Evolutionary conservation across 2,113 vertebrate species (phyloP).

Genomic region (Passer montanus): DNA sequence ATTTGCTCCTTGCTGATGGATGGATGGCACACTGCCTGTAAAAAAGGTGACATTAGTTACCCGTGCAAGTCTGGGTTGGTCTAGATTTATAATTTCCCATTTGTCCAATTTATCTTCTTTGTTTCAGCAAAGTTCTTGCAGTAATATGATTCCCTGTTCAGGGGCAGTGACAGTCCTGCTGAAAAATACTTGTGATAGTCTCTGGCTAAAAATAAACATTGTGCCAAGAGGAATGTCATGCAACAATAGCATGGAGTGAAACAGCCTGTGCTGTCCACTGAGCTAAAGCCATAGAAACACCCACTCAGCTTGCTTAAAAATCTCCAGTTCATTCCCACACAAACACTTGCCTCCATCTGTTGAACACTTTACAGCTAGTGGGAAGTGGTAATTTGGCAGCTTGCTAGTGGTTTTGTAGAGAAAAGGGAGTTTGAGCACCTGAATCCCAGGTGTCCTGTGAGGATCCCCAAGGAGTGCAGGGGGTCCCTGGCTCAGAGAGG

Average conservation of each 20-base stretch:
- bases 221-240: slow-evolving; percentile 82
- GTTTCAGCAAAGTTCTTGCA: slow-evolving; percentile 60
- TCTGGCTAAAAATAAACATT: slow-evolving; percentile 90
- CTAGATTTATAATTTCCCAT: slow-evolving; percentile 99
- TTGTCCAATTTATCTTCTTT: slow-evolving; percentile 67
- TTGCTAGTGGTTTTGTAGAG: background rate
- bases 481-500: background rate
- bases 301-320: background rate
- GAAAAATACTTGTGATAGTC: slow-evolving; percentile 80
- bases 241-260: slow-evolving; percentile 78
- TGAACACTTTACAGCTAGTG: background rate
- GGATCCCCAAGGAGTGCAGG: background rate
- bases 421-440: background rate
- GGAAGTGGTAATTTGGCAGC: background rate
- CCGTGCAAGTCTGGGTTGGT: slow-evolving; percentile 94
- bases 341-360: background rate
- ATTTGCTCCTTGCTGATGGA: background rate
- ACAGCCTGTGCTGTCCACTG: background rate
- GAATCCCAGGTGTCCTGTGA: background rate
- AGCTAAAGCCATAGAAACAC: background rate
- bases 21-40: background rate
- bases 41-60: slow-evolving; percentile 76
- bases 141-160: slow-evolving; percentile 74
- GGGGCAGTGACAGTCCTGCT: slow-evolving; percentile 73
- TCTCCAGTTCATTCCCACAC: background rate